Percentiles rank a stretch among this genome's conserved stretches.
Conservation (phyloP, 2,113 vertebrate genomes). For the Melanotaenia duboulayi region DNA sequence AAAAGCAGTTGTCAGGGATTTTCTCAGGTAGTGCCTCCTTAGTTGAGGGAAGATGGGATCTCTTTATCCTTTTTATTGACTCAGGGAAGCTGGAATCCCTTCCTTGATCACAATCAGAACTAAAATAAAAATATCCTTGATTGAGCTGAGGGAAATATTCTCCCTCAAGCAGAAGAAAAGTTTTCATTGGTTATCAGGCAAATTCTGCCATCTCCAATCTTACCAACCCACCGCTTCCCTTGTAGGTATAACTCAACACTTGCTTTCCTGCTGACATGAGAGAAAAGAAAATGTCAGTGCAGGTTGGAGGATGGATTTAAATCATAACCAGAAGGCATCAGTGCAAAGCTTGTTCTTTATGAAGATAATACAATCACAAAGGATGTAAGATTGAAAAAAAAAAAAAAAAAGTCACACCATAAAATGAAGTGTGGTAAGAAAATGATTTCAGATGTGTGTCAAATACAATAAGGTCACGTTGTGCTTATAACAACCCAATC, state of each 20-base stretch:
- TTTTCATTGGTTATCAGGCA: not conserved
- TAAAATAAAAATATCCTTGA: constrained; percentile 5
- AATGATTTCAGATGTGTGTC: constrained; percentile 56
- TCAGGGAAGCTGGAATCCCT: not conserved
- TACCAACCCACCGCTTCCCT: constrained; percentile 26
- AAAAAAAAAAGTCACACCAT: not conserved
- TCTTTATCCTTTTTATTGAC: not conserved
- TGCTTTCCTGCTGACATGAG: not conserved
- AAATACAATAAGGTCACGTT: constrained; percentile 66
- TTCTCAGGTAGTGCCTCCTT: constrained; percentile 4
- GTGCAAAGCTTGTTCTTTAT: constrained; percentile 13
- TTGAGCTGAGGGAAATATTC: constrained; percentile 7
- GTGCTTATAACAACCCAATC: constrained; percentile 52
- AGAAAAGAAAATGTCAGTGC: constrained; percentile 15
- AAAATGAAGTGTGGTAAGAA: constrained; percentile 40
- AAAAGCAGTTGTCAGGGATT: not conserved
- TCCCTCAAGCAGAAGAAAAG: constrained; percentile 11
- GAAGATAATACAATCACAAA: constrained; percentile 20
- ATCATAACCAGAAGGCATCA: constrained; percentile 41
- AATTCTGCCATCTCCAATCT: not conserved
- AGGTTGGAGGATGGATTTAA: constrained; percentile 40
- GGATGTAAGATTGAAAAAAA: not conserved
- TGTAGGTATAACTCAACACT: not conserved
- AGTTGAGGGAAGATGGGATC: not conserved
- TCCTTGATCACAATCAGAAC: not conserved